These are phyloP conservation scores for Marasmarcha lunaedactyla DNA, from an alignment of 2,888 invertebrate genomes.

Conservation along the genomic window DNA sequence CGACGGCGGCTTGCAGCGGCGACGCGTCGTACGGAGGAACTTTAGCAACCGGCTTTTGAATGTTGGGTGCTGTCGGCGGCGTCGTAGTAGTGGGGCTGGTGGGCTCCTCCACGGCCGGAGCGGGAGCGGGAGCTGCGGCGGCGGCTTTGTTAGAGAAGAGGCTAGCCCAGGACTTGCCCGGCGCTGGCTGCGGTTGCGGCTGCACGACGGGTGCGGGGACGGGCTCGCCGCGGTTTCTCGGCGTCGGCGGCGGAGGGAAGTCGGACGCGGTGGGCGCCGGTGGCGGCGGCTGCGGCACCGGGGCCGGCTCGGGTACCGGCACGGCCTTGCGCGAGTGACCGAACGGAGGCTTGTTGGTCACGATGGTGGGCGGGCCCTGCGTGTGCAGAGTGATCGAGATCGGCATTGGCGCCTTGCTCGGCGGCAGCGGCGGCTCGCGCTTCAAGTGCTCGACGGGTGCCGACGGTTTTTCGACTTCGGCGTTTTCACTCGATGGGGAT, in stretches of 20 bases:
- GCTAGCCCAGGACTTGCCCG: slow-evolving; percentile 76
- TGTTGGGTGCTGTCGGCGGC: slow-evolving; percentile 31
- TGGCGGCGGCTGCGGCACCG: slow-evolving; percentile 49
- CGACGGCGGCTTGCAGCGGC: slow-evolving; percentile 33
- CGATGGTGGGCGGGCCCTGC: slow-evolving; percentile 57
- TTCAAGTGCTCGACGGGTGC: slow-evolving; percentile 34
- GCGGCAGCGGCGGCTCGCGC: slow-evolving; percentile 46
- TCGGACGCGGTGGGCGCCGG: slow-evolving; percentile 62
- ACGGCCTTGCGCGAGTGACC: slow-evolving; percentile 48
- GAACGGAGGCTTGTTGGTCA: slow-evolving; percentile 58
- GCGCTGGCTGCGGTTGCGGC: slow-evolving; percentile 48
- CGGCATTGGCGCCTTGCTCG: slow-evolving; percentile 60
- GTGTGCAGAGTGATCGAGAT: slow-evolving; percentile 60
- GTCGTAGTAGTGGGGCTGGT: slow-evolving; percentile 32
- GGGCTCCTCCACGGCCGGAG: slow-evolving; percentile 35
- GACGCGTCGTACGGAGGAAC: slow-evolving; percentile 72
- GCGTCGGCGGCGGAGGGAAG: slow-evolving; percentile 62
- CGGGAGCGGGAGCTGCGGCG: slow-evolving; percentile 19
- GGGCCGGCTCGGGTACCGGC: slow-evolving; percentile 35
- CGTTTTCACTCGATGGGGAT: slow-evolving; percentile 43
- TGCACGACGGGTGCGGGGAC: slow-evolving; percentile 33
- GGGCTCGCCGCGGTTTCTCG: slow-evolving; percentile 46
- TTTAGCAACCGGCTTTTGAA: slow-evolving; percentile 72
- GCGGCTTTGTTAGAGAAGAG: slow-evolving; percentile 63
- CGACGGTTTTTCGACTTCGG: slow-evolving; percentile 29